phyloP scores from a whole-genome alignment of 2,113 vertebrate species.

The Nannobrachium achirus region DNA sequence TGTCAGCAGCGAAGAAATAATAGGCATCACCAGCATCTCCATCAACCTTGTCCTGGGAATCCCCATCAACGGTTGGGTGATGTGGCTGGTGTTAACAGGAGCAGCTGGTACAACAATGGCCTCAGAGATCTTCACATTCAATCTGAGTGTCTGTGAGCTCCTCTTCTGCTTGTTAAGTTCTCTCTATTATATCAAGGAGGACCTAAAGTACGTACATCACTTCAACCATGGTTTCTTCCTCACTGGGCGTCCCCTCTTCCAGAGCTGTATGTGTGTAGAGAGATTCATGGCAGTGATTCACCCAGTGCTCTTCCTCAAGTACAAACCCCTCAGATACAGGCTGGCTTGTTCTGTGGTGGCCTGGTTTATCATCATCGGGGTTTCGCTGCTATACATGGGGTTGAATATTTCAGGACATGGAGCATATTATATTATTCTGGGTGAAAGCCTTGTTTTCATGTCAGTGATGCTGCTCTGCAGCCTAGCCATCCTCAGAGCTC shows the following conservation, averaged over 20 bases:
- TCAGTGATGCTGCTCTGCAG: background rate
- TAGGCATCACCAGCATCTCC: no score
- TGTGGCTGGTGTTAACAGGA: conserved; percentile 15
- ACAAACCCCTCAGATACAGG: conserved; percentile 42
- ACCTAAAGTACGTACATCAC: accelerated
- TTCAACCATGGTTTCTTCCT: conserved; percentile 5
- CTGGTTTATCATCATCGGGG: no score
- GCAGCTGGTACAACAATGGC: conserved; percentile 3
- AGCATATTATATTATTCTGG: no score
- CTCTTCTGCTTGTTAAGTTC: background rate
- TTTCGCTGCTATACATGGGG: no score
- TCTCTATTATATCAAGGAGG: background rate
- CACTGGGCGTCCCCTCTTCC: conserved; percentile 31
- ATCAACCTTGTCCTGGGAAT: no score
- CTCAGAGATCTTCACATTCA: conserved; percentile 35
- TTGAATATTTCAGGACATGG: no score
- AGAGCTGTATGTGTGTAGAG: conserved; percentile 41
- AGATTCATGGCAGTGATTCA: conserved; percentile 39
- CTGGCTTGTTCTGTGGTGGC: background rate
- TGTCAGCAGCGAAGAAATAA: no score
- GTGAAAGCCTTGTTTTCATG: no score
- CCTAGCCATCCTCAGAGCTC: conserved; percentile 19
- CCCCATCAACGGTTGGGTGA: conserved; percentile 4
- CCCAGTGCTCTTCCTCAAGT: conserved; percentile 35
- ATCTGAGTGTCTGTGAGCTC: conserved; percentile 26